Evolutionary conservation across 2,888 invertebrate species (phyloP), one percentile per base, ranked within the genome.

Genomic region (Eristalis pertinax): DNA sequence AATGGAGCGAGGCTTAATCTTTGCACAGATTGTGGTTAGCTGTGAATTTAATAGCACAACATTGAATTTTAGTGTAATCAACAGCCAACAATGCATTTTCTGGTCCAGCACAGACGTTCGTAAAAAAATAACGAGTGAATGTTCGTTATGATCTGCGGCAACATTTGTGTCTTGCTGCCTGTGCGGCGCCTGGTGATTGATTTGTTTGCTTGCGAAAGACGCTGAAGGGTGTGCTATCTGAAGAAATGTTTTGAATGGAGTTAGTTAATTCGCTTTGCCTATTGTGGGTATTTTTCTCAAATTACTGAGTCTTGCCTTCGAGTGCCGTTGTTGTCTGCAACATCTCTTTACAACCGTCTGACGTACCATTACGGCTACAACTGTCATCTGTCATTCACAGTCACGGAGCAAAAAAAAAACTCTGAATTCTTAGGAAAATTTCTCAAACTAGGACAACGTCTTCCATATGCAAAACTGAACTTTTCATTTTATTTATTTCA

Each of bases 401-500:
- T 41, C 41, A 41, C 41, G 8, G 1, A n/a, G n/a, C 4, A 41
- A 15, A 15, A 15, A 15, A 13, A 41, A 41, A 5, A n/a, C 7
- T 43, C 43, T 15, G 15, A n/a, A 19, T 19, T 50, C 50, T 19
- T 2, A 19, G 50, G 50, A 50, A 5, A 19, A 8, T 7, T 50
- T 10, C 50, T 50, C 19, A 8, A 50, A 22, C 19, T 50, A 50
- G 50, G 50, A 50, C 50, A 19, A 19, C 5, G 50, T 8, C 50
- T 19, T 1, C 50, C 50, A n/a, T 7, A 5, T 50, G 19, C n/a
- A 19, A 50, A 32, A 19, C n/a, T 32, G 10, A 35, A 64, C 35
- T 35, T 15, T 35, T 60, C n/a, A 22, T 32, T 41, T 62, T 65
- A 41, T 19, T 29, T 70, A 78, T 64, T 70, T 64, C 62, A 19